Percentiles rank a stretch among this genome's conserved stretches.
These are phyloP conservation scores for Trogon melanurus DNA, from an alignment of 2,113 vertebrate species.

Conservation along the genomic window DNA sequence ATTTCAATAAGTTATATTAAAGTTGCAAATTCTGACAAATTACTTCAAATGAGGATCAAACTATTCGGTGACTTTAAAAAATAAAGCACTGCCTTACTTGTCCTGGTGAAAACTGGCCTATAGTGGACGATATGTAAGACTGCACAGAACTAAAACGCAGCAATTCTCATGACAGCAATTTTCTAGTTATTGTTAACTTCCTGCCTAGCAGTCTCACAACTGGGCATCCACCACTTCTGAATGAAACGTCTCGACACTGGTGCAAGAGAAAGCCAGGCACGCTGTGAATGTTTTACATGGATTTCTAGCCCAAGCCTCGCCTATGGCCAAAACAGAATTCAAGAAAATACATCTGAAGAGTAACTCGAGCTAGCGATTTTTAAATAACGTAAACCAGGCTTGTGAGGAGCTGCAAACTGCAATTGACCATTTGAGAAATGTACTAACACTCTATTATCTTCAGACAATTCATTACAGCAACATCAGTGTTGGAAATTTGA, in stretches of 20 bases:
- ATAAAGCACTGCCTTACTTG: neutral
- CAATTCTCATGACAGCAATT: neutral
- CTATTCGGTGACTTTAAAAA: neutral
- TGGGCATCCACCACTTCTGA: neutral
- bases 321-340: neutral
- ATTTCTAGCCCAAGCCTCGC: neutral
- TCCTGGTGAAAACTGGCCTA: neutral
- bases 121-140: neutral
- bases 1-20: neutral
- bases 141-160: neutral
- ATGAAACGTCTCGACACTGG: neutral
- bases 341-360: neutral
- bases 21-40: neutral
- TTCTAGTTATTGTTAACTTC: neutral
- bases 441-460: neutral
- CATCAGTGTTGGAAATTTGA: accelerated
- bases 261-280: neutral
- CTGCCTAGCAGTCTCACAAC: neutral
- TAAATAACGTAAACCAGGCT: neutral
- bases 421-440: neutral
- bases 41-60: neutral
- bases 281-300: neutral
- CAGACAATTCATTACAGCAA: neutral
- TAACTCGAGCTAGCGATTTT: neutral
- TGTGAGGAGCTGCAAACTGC: neutral